Percentiles rank a stretch among this genome's conserved stretches.
These are phyloP conservation scores for Tretioscincus oriximinensis DNA, from an alignment of 2,113 vertebrate species.

Conservation along the genomic window DNA sequence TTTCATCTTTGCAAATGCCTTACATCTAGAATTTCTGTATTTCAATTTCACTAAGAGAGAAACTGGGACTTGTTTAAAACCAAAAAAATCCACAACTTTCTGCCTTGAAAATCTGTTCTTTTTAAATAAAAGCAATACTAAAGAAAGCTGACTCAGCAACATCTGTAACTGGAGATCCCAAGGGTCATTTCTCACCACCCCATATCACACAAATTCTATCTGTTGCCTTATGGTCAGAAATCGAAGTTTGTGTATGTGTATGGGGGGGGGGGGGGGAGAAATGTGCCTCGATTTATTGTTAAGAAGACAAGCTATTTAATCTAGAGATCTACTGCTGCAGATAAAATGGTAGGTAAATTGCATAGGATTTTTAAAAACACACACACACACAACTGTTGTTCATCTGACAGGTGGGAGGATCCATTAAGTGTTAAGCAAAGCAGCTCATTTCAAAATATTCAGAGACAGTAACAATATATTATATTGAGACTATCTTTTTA, in stretches of 20 bases:
- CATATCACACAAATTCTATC: neutral
- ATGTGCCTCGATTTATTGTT: neutral
- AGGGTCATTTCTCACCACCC: too few relatives aligned
- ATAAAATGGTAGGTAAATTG: slow-evolving; percentile 13
- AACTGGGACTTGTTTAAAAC: neutral
- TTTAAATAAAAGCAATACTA: neutral
- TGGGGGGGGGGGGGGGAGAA: neutral
- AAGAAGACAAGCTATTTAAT: slow-evolving; percentile 14
- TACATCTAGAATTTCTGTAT: neutral
- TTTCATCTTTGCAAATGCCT: neutral
- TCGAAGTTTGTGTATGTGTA: neutral
- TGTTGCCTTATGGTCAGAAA: neutral
- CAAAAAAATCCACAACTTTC: neutral
- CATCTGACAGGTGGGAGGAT: neutral
- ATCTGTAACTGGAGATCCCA: neutral
- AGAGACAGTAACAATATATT: slow-evolving; percentile 7
- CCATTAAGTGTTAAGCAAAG: neutral
- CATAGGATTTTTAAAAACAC: neutral
- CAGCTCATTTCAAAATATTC: slow-evolving; percentile 1
- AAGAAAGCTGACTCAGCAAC: neutral
- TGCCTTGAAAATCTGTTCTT: neutral
- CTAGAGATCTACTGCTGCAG: slow-evolving; percentile 6
- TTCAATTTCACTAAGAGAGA: neutral
- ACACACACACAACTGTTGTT: neutral
- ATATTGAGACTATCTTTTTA: slow-evolving; percentile 21